Evolutionary conservation across 2,888 invertebrate genomes (phyloP), one percentile per base, ranked within the genome.

Genomic region (Watsonalla cultraria): DNA sequence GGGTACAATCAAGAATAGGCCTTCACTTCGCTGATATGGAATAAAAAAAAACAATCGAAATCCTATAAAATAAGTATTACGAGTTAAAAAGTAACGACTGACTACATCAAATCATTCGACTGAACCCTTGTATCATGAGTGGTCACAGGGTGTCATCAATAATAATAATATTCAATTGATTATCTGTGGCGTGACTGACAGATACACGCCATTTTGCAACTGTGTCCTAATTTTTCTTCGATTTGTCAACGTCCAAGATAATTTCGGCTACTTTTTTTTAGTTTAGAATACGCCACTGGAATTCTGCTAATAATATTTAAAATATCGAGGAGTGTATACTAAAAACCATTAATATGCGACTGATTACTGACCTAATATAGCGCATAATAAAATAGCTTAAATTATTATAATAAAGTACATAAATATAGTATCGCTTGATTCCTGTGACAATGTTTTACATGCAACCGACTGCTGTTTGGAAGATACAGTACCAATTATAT

Each of bases 71-170:
- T 61, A 58, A 66, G 65, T 66, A 61, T 58, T 53, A 56, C 13
- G 13, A 15, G 7, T 57, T 61, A 56, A 69, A n/a, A 60, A 15
- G 54, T 69, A 68, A 65, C 64, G 76, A 75, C 74, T 77, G 76
- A 76, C 64, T 63, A 69, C 70, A 66, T 66, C 63, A 57, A 51
- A 61, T 66, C 54, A 58, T 62, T 60, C 58, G 71, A 74, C 72
- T 74, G 72, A 73, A 63, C 57, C 66, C 64, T 63, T 66, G 58
- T 53, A 47, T 48, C 9, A 37, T 14, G 24, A 50, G 37, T 42
- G 33, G 34, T 35, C 6, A 49, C 45, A 51, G 49, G 51, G 53
- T 51, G 53, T 50, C 34, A n/a, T 15, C 11, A 50, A 46, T 46
- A 45, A 13, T 37, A 48, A 37, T 45, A 24, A 24, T 24, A 24